Evolutionary conservation across 2,888 invertebrate species (phyloP), one percentile per base, ranked within the genome.

Genomic region (Lottia scabra): DNA sequence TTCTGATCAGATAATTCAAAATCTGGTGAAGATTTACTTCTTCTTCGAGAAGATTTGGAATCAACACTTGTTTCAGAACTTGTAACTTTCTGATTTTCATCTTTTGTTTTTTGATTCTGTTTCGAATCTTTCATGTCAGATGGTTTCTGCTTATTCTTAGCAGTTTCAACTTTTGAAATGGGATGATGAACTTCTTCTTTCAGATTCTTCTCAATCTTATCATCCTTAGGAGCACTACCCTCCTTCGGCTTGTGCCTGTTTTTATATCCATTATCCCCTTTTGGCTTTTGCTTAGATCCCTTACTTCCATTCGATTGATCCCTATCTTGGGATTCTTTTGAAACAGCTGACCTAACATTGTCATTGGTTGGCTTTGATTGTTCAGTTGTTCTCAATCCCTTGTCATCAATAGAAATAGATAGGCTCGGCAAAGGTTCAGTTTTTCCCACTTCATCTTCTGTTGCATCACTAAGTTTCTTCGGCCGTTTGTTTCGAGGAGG

Each of bases 311-410:
- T 68, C 8, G 62, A 43, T 71, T 70, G 73, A 30, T 67, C 26
- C 62, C 71, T 73, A 56, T 73, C 70, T 63, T 75, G 67, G 67
- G 27, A 71, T 73, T 44, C 67, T 68, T 66, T 19, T 65, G 16
- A 30, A 6, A 38, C 8, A 38, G 38, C 10, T 8, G 38, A 38
- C 38, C 38, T 2, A 38, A 38, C 38, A 38, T 38, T 6, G 10
- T 38, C 38, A 38, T 38, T 38, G 10, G 1, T 38, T 38, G 5
- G 38, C 10, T 38, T 38, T 38, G 10, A 38, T 38, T 38, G 38
- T 38, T 38, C 38, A 38, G 38, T 38, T 56, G 19, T 56, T 56
- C 56, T 56, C 13, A 23, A 23, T 23, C 56, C 56, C 23, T 56
- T 19, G 1, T 23, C 23, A 23, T 56, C 56, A 12, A 56, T 15